Percentiles rank a stretch among this genome's conserved stretches.
phyloP scores from a whole-genome alignment of 2,113 vertebrate genomes.

The Macroglossus sobrinus region DNA sequence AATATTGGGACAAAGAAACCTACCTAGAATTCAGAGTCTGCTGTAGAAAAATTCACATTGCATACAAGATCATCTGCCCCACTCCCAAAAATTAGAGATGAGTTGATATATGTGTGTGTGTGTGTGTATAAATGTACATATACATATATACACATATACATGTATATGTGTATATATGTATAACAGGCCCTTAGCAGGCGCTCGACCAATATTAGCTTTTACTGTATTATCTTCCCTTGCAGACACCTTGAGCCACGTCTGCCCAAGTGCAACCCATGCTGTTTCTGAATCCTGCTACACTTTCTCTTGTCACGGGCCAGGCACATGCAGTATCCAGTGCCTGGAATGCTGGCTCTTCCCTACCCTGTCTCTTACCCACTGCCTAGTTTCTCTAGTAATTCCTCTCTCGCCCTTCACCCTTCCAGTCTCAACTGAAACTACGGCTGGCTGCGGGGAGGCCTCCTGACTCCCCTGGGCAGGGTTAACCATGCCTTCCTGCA shows the following conservation, averaged over 20 bases:
- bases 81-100: neutral
- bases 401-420: neutral
- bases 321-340: neutral
- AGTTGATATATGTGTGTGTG: no score
- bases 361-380: neutral
- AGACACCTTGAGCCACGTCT: neutral
- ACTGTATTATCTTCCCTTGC: neutral
- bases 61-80: neutral
- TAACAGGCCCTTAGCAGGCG: neutral
- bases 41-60: neutral
- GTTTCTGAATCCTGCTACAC: neutral
- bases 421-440: neutral
- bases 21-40: neutral
- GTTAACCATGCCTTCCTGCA: neutral
- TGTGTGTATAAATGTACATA: no score
- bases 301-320: rapidly evolving
- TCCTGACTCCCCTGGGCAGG: neutral
- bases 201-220: no score
- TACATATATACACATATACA: no score
- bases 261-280: neutral
- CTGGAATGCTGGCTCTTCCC: no score
- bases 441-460: neutral
- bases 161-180: no score
- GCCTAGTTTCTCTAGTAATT: neutral
- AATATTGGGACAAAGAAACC: neutral